Evolutionary conservation across 1,140 invertebrate species (phyloP).

Genomic region (Heliconius eleuchia): DNA sequence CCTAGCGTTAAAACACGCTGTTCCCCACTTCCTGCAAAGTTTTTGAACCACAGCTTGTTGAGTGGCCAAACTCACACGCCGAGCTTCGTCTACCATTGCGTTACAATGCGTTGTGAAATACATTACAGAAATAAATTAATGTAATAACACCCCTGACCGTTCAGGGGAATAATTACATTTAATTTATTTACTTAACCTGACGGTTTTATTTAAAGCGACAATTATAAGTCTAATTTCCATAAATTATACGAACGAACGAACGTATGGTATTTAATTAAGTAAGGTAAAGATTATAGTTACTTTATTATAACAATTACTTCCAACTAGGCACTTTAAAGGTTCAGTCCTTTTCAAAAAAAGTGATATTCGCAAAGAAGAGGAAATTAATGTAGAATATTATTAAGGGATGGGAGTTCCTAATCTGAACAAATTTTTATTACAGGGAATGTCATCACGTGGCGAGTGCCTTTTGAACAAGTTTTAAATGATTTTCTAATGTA

Average conservation of each 20-base stretch:
- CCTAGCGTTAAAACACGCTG: neutral
- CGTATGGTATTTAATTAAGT: too few relatives aligned
- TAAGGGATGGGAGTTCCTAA: slow-evolving; percentile 2
- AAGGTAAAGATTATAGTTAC: too few relatives aligned
- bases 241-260: too few relatives aligned
- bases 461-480: neutral
- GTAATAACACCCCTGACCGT: neutral
- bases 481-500: neutral
- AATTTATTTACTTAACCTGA: too few relatives aligned
- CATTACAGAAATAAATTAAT: neutral
- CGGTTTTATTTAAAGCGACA: too few relatives aligned
- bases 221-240: too few relatives aligned
- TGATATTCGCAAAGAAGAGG: neutral
- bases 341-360: neutral
- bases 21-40: neutral
- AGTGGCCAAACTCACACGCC: too few relatives aligned
- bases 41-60: too few relatives aligned
- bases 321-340: neutral
- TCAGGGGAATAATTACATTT: too few relatives aligned
- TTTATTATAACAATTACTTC: neutral
- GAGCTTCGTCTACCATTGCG: too few relatives aligned
- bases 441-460: neutral
- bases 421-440: neutral
- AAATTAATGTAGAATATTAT: neutral
- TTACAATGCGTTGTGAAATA: too few relatives aligned